Percentiles rank a stretch among this genome's conserved stretches.
Conservation (phyloP, 2,888 invertebrate species). For the Capitulum mitella region DNA sequence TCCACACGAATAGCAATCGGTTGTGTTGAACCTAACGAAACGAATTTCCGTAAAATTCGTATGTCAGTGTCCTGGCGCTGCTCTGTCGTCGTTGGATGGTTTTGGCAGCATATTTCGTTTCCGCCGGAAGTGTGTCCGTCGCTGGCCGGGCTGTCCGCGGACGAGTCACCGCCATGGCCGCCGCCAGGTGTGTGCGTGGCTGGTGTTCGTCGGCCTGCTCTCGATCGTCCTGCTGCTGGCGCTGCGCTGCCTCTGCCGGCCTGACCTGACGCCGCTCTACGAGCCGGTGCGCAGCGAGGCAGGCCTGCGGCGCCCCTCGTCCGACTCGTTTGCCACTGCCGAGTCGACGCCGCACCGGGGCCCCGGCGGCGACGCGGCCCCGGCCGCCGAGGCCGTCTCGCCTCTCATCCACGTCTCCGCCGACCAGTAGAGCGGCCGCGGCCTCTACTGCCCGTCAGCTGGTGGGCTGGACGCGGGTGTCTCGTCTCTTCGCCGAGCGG, state of each 20-base stretch:
- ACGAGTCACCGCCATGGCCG: background rate
- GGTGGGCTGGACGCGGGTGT: too few species aligned
- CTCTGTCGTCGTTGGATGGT: too few species aligned
- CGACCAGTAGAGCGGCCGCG: too few species aligned
- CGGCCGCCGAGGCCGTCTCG: background rate
- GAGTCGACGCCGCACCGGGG: background rate
- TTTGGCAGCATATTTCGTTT: too few species aligned
- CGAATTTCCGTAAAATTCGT: background rate
- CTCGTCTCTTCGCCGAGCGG: too few species aligned
- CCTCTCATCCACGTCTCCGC: background rate
- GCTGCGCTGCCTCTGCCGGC: background rate
- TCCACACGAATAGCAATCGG: background rate
- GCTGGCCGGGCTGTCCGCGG: too few species aligned
- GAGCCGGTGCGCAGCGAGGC: background rate
- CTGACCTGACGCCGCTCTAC: background rate
- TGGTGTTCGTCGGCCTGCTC: conserved; percentile 5
- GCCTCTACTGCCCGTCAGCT: too few species aligned
- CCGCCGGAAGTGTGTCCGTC: too few species aligned
- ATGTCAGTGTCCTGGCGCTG: too few species aligned
- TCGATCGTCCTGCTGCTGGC: background rate
- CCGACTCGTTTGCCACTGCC: background rate
- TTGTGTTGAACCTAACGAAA: background rate
- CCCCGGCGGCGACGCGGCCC: background rate
- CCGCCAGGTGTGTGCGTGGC: background rate
- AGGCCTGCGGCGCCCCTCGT: background rate